Evolutionary conservation across 1,140 invertebrate genomes (phyloP).

Genomic region (Drosophila prosaltans): DNA sequence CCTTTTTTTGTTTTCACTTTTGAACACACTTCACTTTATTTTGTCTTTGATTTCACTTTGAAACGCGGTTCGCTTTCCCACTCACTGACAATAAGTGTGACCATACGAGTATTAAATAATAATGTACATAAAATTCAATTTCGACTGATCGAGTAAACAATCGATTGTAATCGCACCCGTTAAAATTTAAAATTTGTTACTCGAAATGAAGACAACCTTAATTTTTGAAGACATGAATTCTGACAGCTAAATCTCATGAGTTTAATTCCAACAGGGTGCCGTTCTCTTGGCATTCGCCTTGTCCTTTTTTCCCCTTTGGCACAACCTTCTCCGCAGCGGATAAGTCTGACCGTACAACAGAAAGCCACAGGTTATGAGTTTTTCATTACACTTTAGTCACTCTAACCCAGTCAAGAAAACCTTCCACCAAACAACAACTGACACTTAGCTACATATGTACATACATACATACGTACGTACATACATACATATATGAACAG

Average conservation of each 20-base stretch:
- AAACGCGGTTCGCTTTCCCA: too few species aligned
- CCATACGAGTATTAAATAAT: too few species aligned
- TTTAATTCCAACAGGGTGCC: not conserved
- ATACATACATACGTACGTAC: too few species aligned
- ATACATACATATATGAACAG: constrained; percentile 30
- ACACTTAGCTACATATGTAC: not conserved
- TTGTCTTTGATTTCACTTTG: too few species aligned
- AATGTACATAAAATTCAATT: too few species aligned
- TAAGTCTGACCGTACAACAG: constrained; percentile 71
- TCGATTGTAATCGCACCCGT: too few species aligned
- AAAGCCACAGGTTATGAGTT: constrained; percentile 80
- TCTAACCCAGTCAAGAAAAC: constrained; percentile 26
- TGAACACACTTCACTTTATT: too few species aligned
- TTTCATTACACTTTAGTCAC: constrained; percentile 65
- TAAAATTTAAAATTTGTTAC: not conserved
- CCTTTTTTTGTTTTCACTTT: too few species aligned
- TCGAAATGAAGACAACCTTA: too few species aligned
- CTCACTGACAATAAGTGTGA: too few species aligned
- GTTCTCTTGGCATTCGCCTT: not conserved
- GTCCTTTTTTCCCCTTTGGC: constrained; percentile 15
- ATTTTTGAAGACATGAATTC: not conserved
- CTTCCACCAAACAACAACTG: not conserved
- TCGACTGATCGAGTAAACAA: too few species aligned
- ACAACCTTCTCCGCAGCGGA: constrained; percentile 22
- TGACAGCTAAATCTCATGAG: not conserved